A percentile compares a stretch with the other conserved stretches of the same genome.
phyloP scores from a whole-genome alignment of 1,140 invertebrate genomes.

The Diuraphis noxia region DNA sequence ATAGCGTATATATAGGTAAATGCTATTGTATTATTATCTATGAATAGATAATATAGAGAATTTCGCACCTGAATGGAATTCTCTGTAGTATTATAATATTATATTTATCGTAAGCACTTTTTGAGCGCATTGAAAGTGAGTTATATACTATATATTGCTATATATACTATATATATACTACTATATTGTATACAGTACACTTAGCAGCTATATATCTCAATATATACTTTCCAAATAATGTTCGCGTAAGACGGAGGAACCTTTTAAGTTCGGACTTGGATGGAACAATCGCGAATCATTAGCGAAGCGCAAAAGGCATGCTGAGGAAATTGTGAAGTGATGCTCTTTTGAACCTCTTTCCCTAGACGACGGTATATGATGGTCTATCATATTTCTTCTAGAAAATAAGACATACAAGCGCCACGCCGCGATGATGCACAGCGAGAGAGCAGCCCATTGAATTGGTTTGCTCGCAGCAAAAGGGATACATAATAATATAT shows the following conservation, averaged over 20 bases:
- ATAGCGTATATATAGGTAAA: no score
- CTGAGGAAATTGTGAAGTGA: not conserved
- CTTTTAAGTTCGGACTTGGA: not conserved
- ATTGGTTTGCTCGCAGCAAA: not conserved
- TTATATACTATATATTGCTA: not conserved
- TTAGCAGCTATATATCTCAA: no score
- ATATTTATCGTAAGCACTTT: not conserved
- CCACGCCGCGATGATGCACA: not conserved
- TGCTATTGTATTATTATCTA: not conserved
- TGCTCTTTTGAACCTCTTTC: not conserved
- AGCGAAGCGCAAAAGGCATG: not conserved
- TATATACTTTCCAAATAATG: not conserved
- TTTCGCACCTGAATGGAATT: not conserved
- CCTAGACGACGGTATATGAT: not conserved
- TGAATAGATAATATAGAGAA: not conserved
- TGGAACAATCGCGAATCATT: not conserved
- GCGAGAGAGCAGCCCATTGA: not conserved
- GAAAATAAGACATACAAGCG: not conserved
- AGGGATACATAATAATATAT: not conserved
- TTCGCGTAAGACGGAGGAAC: not conserved
- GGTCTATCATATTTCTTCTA: not conserved
- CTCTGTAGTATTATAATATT: not conserved
- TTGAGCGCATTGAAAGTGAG: not conserved
- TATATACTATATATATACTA: no score
- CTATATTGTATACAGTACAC: no score